Conservation (phyloP, 2,888 invertebrate genomes). For the Ectemnius cavifrons region DNA sequence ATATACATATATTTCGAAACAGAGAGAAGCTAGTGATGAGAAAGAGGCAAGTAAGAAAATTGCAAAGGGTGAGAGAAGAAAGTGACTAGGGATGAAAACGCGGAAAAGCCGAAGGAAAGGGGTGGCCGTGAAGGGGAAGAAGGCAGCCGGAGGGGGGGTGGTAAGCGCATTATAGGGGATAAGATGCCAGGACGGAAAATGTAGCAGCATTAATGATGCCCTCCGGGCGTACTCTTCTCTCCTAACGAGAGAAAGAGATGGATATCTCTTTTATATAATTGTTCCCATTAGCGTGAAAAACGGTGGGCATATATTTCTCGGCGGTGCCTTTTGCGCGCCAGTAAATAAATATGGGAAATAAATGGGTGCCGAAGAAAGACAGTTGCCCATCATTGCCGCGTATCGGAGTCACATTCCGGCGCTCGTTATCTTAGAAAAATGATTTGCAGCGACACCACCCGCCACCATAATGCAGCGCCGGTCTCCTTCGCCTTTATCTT, state of each 20-base stretch:
- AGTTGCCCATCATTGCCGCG: conserved; percentile 15
- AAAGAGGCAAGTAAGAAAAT: too few species aligned
- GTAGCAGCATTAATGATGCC: conserved; percentile 73
- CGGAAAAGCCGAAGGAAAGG: conserved; percentile 6
- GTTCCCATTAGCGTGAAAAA: conserved; percentile 55
- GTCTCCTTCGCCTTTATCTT: conserved; percentile 23
- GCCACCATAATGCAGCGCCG: conserved; percentile 31
- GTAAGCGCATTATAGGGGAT: conserved; percentile 46
- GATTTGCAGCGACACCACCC: conserved; percentile 35
- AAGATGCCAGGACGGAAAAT: conserved; percentile 45
- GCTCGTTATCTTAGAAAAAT: conserved; percentile 54
- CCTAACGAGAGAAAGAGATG: conserved; percentile 5
- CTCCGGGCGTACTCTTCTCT: conserved; percentile 58
- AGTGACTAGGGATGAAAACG: conserved; percentile 17
- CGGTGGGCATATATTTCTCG: conserved; percentile 23
- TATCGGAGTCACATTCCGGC: conserved; percentile 31
- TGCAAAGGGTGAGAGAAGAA: too few species aligned
- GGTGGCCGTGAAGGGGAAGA: conserved; percentile 31
- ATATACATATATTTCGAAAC: too few species aligned
- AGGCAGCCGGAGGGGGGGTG: conserved; percentile 45
- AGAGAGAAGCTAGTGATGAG: too few species aligned
- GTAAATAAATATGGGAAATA: neutral
- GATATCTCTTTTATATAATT: conserved; percentile 64
- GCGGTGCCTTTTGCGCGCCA: neutral
- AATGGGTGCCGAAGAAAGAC: conserved; percentile 34